Percentiles rank a stretch among this genome's conserved stretches.
These are phyloP conservation scores for Callosobruchus maculatus DNA, from an alignment of 2,888 invertebrate species.

Conservation along the genomic window DNA sequence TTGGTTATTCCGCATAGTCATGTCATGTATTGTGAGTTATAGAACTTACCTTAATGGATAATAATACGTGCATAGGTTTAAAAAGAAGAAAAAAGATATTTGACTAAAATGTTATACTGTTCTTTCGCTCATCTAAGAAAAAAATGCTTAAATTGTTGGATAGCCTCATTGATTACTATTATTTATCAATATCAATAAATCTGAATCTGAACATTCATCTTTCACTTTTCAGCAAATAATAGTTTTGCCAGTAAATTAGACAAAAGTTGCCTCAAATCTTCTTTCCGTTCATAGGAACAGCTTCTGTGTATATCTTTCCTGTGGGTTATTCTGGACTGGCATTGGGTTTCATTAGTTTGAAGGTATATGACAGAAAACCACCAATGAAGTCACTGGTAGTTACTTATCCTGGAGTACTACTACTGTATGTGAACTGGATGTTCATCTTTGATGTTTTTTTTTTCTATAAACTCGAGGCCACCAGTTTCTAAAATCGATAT, in stretches of 20 bases:
- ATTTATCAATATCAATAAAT: neutral
- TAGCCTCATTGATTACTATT: neutral
- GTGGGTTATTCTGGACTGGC: neutral
- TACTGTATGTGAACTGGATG: constrained; percentile 12
- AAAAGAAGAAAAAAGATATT: too few species aligned
- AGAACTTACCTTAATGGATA: too few species aligned
- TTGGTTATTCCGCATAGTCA: too few species aligned
- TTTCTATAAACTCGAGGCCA: constrained; percentile 11
- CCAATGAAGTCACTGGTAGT: neutral
- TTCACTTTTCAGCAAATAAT: neutral
- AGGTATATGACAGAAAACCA: neutral
- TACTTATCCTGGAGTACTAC: constrained; percentile 9
- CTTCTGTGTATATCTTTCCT: constrained; percentile 10
- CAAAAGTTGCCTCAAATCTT: constrained; percentile 16
- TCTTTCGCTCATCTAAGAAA: too few species aligned
- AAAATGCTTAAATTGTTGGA: too few species aligned
- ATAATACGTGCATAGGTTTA: too few species aligned
- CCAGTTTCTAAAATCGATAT: constrained; percentile 13
- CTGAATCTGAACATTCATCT: neutral
- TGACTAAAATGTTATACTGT: too few species aligned
- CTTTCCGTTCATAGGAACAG: constrained; percentile 17
- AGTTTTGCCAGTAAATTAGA: constrained; percentile 10
- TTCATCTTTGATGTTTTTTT: constrained; percentile 2
- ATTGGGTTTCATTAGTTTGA: neutral
- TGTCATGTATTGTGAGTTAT: too few species aligned